A percentile compares a stretch with the other conserved stretches of the same genome.
These are phyloP conservation scores for Strongylocentrotus purpuratus DNA, from an alignment of 35 echinoderm and acorn worm genomes.

Conservation along the genomic window DNA sequence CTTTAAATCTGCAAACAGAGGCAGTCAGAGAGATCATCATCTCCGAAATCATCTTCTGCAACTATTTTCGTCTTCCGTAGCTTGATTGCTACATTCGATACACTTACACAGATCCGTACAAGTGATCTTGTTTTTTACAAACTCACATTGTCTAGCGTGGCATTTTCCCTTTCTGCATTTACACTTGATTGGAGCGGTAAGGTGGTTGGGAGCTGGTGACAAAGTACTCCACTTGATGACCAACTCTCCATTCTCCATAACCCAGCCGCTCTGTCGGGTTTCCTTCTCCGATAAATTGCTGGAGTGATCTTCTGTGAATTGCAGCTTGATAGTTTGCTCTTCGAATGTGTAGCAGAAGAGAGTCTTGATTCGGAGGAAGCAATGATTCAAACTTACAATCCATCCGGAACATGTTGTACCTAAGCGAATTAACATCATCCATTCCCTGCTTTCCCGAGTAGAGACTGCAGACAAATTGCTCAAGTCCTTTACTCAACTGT, in stretches of 20 bases:
- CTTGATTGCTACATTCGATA: constrained; percentile 33
- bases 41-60: neutral
- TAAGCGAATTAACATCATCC: neutral
- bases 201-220: constrained; percentile 4
- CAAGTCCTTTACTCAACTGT: too few species aligned
- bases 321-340: constrained; percentile 66
- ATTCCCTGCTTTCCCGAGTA: neutral
- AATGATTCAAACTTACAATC: constrained; percentile 52
- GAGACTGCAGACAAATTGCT: too few species aligned
- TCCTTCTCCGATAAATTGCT: too few species aligned
- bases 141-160: constrained; percentile 56
- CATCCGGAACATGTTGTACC: constrained; percentile 58
- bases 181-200: constrained; percentile 25
- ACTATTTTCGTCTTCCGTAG: neutral
- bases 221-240: constrained; percentile 58
- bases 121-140: constrained; percentile 54
- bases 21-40: neutral
- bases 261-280: constrained; percentile 51
- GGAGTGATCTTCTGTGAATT: constrained; percentile 54
- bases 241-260: constrained; percentile 32
- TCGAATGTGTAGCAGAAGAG: neutral
- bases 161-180: too few species aligned
- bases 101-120: constrained; percentile 60
- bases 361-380: constrained; percentile 64
- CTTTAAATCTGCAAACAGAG: too few species aligned